Evolutionary conservation across 2,888 invertebrate genomes (phyloP), one percentile per base, ranked within the genome.

Genomic region (Gandaritis pyraliata): DNA sequence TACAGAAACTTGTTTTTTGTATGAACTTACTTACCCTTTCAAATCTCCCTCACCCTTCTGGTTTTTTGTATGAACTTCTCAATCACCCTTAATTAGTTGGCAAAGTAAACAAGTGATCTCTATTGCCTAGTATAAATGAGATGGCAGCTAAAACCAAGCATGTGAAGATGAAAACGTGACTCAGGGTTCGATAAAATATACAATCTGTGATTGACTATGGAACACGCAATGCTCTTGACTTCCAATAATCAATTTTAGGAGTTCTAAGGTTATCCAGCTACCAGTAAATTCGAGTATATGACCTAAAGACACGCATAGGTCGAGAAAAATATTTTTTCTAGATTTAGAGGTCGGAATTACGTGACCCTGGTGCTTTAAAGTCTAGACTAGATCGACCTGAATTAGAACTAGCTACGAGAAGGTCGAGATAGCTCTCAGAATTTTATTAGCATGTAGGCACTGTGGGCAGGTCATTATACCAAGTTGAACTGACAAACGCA

Each of bases 231-330:
- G 41, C 43, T 18, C 8, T 18, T 15, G 7, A 12, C 52, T 47
- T 47, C 30, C 5, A 38, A 51, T 56, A 49, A 59, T 49, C 43
- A 38, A 59, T 54, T 45, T 36, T 48, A 47, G 48, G 33, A 41
- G 41, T 13, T 41, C 33, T 57, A 61, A 52, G 52, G 56, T 41
- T 23, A 10, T 15, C 23, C 23, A 8, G 33, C 2, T 38, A 38
- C 38, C 16, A 43, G 10, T 16, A 41, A 41, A 16, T 16, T 43
- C 16, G 43, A 16, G 4, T 11, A 16, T 43, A 59, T 36, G 58
- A 56, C 58, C 63, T 16, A 59, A 45, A 52, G 48, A 52, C 63
- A 64, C 55, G 63, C 58, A 59, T 41, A 51, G 46, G 47, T 38
- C 55, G 51, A 48, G 52, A 55, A 58, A 58, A 58, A 58, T 50